Evolutionary conservation across 2,888 invertebrate species (phyloP), one percentile per base, ranked within the genome.

Genomic region (Sclerodermus sp.): DNA sequence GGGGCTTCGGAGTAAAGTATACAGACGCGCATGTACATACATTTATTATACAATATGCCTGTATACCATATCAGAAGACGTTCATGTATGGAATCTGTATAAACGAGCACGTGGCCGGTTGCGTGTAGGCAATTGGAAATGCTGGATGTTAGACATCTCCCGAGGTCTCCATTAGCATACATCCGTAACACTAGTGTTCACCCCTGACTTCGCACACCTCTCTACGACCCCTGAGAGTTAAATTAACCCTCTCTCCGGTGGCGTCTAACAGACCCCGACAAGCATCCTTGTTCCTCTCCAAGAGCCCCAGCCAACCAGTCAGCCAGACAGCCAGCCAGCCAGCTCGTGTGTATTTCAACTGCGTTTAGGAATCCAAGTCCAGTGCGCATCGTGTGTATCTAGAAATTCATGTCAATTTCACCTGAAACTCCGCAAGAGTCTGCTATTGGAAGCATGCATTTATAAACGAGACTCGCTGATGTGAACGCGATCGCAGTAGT

Each of bases 161-260:
- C 55, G 65, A 68, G 72, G 64, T 71, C 68, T 71, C 67, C 66
- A 75, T 74, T 74, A 74, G 70, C 73, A 74, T 75, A 71, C 66
- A 74, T 72, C 66, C 66, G 66, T 67, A 68, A 67, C 67, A 62
- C 58, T 55, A 55, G 55, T 59, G 66, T 62, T 64, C 62, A 62
- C 62, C 64, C 62, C 62, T 63, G 67, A 66, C 70, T 66, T 68
- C 59, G 58, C 61, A 55, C 62, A 61, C 58, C 55, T 55, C 57
- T 49, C 47, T 32, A 41, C 50, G 49, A 55, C 53, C 48, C 60
- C 50, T 40, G 46, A 58, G 59, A 55, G 60, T 56, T 66, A 62
- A 70, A 70, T 72, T 71, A 72, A 72, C 64, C 66, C 60, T 60
- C 67, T 60, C 46, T 38, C 15, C 30, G 30, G 31, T 34, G 31